Percentiles rank a stretch among this genome's conserved stretches.
phyloP scores from a whole-genome alignment of 2,888 invertebrate species.

The Chymomyza procnemis region DNA sequence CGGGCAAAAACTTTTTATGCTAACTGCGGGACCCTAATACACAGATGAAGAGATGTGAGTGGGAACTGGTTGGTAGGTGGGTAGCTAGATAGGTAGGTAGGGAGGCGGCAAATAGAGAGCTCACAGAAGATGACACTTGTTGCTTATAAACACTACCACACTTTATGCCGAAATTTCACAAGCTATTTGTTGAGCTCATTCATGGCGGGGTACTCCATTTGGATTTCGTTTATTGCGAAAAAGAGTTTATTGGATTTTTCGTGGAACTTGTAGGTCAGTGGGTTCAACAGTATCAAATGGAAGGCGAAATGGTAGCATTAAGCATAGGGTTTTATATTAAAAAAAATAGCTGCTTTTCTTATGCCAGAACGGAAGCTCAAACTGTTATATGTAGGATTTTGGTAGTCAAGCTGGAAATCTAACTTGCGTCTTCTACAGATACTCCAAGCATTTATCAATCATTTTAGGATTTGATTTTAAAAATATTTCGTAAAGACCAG shows the following conservation, averaged over 20 bases:
- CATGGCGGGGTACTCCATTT: not conserved
- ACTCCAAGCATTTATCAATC: too few species aligned
- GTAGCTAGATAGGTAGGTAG: constrained; percentile 34
- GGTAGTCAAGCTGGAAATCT: too few species aligned
- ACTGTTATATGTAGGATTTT: too few species aligned
- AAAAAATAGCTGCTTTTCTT: too few species aligned
- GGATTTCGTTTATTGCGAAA: not conserved
- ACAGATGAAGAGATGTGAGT: not conserved
- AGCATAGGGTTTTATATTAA: too few species aligned
- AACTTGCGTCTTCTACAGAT: too few species aligned
- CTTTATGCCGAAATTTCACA: constrained; percentile 40
- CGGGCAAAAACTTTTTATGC: constrained; percentile 44
- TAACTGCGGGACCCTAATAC: constrained; percentile 11
- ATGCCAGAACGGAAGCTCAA: too few species aligned
- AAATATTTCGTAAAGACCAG: too few species aligned
- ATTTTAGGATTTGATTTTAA: too few species aligned
- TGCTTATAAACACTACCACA: not conserved
- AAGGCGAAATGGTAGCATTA: too few species aligned
- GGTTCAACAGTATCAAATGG: too few species aligned
- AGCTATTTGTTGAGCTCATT: not conserved
- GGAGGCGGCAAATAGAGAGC: not conserved
- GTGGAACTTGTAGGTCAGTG: not conserved
- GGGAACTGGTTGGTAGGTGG: too few species aligned
- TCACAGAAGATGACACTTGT: constrained; percentile 23
- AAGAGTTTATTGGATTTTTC: not conserved